These are phyloP conservation scores for Maccullochella peelii DNA, from an alignment of 2,113 vertebrate genomes.

Conservation along the genomic window DNA sequence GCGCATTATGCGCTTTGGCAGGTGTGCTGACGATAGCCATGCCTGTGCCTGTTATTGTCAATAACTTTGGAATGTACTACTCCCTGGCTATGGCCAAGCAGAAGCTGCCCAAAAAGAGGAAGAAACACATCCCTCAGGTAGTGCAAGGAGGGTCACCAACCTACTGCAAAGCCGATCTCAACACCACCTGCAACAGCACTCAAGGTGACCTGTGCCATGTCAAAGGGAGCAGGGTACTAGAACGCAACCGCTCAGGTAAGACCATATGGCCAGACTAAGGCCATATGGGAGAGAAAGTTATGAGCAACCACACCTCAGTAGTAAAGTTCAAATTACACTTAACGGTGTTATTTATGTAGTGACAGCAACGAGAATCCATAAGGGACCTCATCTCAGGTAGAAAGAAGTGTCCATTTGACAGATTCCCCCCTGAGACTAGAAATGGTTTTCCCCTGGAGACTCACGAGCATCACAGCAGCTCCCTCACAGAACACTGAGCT, in stretches of 20 bases:
- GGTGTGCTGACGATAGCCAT: slow-evolving; percentile 98
- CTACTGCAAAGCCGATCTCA: slow-evolving; percentile 94
- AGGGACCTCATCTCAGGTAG: slow-evolving; percentile 38
- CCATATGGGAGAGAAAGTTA: not conserved
- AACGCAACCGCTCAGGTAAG: slow-evolving; percentile 95
- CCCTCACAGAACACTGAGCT: slow-evolving; percentile 25
- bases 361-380: slow-evolving; percentile 8
- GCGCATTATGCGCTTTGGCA: slow-evolving; percentile 93
- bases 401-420: slow-evolving; percentile 31
- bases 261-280: not conserved
- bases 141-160: slow-evolving; percentile 91
- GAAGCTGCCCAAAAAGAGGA: slow-evolving; percentile 96
- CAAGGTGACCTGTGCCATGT: slow-evolving; percentile 90
- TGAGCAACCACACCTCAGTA: not conserved
- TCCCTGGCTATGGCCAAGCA: slow-evolving; percentile 99
- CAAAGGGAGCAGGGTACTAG: slow-evolving; percentile 89
- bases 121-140: slow-evolving; percentile 96
- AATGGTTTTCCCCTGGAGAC: slow-evolving; percentile 22
- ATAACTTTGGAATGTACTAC: slow-evolving; percentile 99
- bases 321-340: not conserved
- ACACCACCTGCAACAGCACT: slow-evolving; percentile 93
- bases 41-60: slow-evolving; percentile 99
- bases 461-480: slow-evolving; percentile 2
- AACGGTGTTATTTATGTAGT: slow-evolving; percentile 10
- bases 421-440: slow-evolving; percentile 14